phyloP scores from a whole-genome alignment of 2,888 invertebrate genomes.

The Oxycera nigricornis region DNA sequence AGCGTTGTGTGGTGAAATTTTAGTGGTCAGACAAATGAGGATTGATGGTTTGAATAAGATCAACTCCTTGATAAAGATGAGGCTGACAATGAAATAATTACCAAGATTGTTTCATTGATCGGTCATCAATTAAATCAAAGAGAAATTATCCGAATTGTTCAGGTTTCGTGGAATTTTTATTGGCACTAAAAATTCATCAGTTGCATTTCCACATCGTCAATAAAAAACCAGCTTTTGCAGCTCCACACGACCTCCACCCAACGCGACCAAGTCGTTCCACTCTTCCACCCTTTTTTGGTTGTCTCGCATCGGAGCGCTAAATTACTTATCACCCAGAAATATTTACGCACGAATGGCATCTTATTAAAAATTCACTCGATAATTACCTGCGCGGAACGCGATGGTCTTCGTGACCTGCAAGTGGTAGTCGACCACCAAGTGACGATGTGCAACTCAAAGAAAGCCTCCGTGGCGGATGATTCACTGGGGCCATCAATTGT shows the following conservation, averaged over 20 bases:
- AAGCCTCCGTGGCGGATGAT: background rate
- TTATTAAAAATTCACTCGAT: constrained; percentile 48
- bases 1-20: too few species aligned
- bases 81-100: too few species aligned
- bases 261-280: background rate
- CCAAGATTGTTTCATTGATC: too few species aligned
- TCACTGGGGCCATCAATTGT: background rate
- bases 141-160: too few species aligned
- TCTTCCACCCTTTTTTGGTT: background rate
- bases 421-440: constrained; percentile 7
- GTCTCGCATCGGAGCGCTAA: background rate
- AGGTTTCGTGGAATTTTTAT: background rate
- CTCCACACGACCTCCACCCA: background rate
- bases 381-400: constrained; percentile 40
- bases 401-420: constrained; percentile 36
- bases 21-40: too few species aligned
- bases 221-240: background rate
- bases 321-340: constrained; percentile 21
- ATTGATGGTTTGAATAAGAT: too few species aligned
- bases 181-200: background rate
- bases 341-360: constrained; percentile 42
- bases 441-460: background rate
- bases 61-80: too few species aligned
- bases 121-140: too few species aligned
- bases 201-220: background rate